Percentiles rank a stretch among this genome's conserved stretches.
Conservation (phyloP, 1,140 invertebrate genomes). For the Drosophila parabipectinata region DNA sequence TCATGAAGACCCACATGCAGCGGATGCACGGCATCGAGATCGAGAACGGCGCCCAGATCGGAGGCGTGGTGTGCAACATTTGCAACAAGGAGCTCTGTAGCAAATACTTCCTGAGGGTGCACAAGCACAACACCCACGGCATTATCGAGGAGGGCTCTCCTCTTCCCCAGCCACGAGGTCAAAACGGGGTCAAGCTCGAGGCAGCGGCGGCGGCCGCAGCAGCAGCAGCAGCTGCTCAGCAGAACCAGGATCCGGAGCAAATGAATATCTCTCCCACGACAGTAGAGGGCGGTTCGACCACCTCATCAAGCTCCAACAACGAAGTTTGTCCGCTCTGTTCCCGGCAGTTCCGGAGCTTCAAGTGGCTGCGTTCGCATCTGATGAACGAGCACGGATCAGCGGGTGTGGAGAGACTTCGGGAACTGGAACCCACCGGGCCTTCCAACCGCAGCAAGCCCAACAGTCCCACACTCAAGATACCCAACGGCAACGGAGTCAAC, state of each 20-base stretch:
- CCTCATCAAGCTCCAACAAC: conserved; percentile 87
- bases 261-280: conserved; percentile 55
- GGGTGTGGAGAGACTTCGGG: conserved; percentile 89
- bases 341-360: conserved; percentile 93
- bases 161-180: conserved; percentile 85
- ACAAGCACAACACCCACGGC: conserved; percentile 99
- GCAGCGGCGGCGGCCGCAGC: conserved; percentile 64
- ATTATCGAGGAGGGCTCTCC: conserved; percentile 90
- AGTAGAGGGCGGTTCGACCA: conserved; percentile 47
- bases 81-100: conserved; percentile 99
- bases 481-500: conserved; percentile 83
- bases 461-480: conserved; percentile 87
- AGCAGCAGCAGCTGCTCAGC: conserved; percentile 52
- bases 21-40: conserved; percentile 99
- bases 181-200: conserved; percentile 85
- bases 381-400: conserved; percentile 92
- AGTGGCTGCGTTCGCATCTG: conserved; percentile 95
- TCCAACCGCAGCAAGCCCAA: conserved; percentile 68
- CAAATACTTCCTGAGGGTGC: conserved; percentile 98
- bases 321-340: conserved; percentile 95
- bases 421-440: conserved; percentile 85
- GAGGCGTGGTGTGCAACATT: conserved; percentile 97
- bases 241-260: conserved; percentile 84
- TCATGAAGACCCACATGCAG: conserved; percentile 99
- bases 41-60: conserved; percentile 94